phyloP scores from a whole-genome alignment of 2,888 invertebrate species.

The Eupithecia subfuscata region DNA sequence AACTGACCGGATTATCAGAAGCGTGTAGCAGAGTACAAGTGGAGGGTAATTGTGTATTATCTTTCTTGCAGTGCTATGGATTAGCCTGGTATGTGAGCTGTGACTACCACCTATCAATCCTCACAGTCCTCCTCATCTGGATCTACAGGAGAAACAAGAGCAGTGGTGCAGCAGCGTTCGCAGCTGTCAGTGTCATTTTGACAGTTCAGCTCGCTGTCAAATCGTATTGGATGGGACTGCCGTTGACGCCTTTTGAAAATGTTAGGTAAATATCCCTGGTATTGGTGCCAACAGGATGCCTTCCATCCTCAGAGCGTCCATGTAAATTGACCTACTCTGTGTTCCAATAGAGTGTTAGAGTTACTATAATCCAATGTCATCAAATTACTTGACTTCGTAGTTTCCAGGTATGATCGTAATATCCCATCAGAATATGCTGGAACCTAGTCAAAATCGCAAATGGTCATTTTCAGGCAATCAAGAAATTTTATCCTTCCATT shows the following conservation, averaged over 20 bases:
- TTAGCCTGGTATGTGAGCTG: conserved; percentile 51
- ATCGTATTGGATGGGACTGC: conserved; percentile 95
- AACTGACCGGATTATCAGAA: too few species aligned
- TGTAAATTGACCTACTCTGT: neutral
- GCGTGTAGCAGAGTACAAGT: too few species aligned
- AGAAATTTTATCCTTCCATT: neutral
- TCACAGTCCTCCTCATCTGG: conserved; percentile 45
- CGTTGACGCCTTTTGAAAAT: conserved; percentile 96
- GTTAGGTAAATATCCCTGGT: conserved; percentile 36
- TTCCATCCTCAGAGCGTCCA: neutral
- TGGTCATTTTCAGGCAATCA: neutral
- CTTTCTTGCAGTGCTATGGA: conserved; percentile 47
- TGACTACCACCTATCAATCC: conserved; percentile 52
- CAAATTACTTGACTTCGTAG: neutral
- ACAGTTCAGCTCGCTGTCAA: conserved; percentile 95
- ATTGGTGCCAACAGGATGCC: neutral
- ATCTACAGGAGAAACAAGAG: conserved; percentile 43
- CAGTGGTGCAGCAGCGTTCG: conserved; percentile 28
- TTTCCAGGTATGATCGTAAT: neutral
- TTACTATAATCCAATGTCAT: neutral
- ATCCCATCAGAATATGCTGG: neutral
- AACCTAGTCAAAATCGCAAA: neutral
- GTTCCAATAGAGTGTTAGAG: neutral
- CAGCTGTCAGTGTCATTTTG: conserved; percentile 34
- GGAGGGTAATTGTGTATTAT: neutral